Evolutionary conservation across 2,113 vertebrate species (phyloP).

Genomic region (Limanda limanda): DNA sequence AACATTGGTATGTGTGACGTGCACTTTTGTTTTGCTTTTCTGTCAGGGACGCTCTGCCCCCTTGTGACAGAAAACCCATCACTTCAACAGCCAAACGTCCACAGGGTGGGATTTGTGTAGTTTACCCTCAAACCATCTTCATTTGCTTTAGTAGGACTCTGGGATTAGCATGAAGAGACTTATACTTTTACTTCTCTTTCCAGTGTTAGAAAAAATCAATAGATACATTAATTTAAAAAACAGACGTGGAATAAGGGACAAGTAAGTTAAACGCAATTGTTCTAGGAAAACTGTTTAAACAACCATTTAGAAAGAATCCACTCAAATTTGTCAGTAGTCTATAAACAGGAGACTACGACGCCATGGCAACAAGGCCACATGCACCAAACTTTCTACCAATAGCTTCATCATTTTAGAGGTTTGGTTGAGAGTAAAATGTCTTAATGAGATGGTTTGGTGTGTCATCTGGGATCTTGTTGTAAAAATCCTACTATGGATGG

Average conservation of each 20-base stretch:
- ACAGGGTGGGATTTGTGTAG: neutral
- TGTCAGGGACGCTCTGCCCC: conserved; percentile 56
- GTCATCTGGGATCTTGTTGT: too few species aligned
- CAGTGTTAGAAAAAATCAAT: neutral
- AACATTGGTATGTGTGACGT: conserved; percentile 13
- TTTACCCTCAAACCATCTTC: too few species aligned
- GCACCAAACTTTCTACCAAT: too few species aligned
- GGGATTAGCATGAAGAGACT: neutral
- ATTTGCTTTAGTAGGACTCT: neutral
- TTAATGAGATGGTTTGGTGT: too few species aligned
- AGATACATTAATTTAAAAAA: too few species aligned
- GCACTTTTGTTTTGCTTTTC: neutral
- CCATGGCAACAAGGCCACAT: too few species aligned
- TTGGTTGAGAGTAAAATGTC: too few species aligned
- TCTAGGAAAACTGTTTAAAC: neutral
- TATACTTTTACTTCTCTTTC: neutral
- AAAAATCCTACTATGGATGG: too few species aligned
- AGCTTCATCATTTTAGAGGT: too few species aligned
- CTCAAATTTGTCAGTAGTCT: too few species aligned
- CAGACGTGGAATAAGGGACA: neutral
- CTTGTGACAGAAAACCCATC: conserved; percentile 53
- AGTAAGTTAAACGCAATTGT: neutral
- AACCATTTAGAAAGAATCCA: too few species aligned
- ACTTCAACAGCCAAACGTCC: neutral
- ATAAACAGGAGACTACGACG: too few species aligned